Evolutionary conservation across 2,113 vertebrate genomes (phyloP).

Genomic region (Tor tambroides): DNA sequence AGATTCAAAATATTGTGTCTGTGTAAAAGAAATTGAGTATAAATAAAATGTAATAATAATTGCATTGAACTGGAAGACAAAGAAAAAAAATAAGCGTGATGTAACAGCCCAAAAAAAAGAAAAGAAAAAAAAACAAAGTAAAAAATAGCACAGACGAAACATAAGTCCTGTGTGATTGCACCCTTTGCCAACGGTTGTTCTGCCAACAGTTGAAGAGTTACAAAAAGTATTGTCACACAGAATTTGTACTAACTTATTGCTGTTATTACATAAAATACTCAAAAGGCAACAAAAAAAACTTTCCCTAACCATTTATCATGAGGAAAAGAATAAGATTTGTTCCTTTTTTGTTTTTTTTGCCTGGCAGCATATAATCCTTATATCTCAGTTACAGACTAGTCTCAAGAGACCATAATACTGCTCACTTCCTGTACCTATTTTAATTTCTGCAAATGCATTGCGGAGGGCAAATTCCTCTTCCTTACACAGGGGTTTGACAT

Average conservation of each 20-base stretch:
- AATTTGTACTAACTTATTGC: neutral
- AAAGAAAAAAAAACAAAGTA: neutral
- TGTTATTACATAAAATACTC: conserved; percentile 5
- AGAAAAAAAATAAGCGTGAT: neutral
- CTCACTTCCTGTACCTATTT: conserved; percentile 7
- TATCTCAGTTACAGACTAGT: neutral
- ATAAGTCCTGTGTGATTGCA: neutral
- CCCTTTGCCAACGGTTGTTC: neutral
- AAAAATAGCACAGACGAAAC: neutral
- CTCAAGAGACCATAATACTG: neutral
- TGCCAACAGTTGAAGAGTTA: neutral
- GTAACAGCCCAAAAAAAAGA: neutral
- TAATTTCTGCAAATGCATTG: conserved; percentile 13
- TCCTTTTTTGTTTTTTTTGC: neutral
- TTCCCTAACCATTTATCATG: neutral
- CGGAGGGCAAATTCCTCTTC: conserved; percentile 6
- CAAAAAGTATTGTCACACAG: neutral
- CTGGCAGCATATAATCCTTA: neutral
- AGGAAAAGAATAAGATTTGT: neutral
- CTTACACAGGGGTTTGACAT: neutral
- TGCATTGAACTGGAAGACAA: neutral
- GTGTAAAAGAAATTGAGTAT: neutral
- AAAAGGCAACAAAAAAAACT: neutral
- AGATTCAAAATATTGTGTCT: neutral
- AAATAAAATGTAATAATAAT: neutral